Base-by-base conservation (phyloP, 2,113 vertebrate species). In the Aviceda subcristata region DNA sequence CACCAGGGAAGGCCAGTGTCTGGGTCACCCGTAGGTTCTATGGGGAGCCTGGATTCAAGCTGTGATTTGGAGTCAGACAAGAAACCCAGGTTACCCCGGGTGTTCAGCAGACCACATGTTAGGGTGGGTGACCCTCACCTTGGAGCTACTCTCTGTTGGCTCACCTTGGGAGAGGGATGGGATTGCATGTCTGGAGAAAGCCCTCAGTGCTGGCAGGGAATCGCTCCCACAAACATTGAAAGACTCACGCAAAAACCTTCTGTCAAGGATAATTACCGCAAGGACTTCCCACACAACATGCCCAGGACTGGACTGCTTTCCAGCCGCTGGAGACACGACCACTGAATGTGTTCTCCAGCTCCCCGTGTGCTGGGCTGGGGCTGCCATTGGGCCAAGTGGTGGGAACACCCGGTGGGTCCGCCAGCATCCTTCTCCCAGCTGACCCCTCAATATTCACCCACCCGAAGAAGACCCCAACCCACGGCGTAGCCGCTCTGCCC, bases 191-290 rank as follows among this genome's bases (percentile, higher is more conserved):
- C 56, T 78, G 2, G 45, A 36, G 12, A 71, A 88, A 74, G 12
- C 30, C 19, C 22, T 59, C 45, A 27, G 19, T 15, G 3, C 34
- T 66, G 55, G 3, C 36, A 86, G n/a, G 7, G 46, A 74, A 57
- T 71, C 1, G 0, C 7, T 9, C 34, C 23, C 50, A 32, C 0
- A 1, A 46, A 48, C 0, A 0, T 23, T 53, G 34, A 71, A 75
- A 43, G 21, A 67, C 26, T 63, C 15, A 12, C 16, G 24, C 12
- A 78, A 82, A 88, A 82, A 3, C 5, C 13, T 82, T 27, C 1
- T 29, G 17, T 74, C 27, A 21, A 13, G 39, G 22, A 6, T n/a
- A 27, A 20, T 18, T 81, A 50, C 46, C 46, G 13, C 36, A 74
- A 39, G 38, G 19, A 5, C 38, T 78, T 59, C 41, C 66, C 62